Evolutionary conservation across 2,113 vertebrate species (phyloP), one percentile per base, ranked within the genome.

Genomic region (Austrofundulus limnaeus): DNA sequence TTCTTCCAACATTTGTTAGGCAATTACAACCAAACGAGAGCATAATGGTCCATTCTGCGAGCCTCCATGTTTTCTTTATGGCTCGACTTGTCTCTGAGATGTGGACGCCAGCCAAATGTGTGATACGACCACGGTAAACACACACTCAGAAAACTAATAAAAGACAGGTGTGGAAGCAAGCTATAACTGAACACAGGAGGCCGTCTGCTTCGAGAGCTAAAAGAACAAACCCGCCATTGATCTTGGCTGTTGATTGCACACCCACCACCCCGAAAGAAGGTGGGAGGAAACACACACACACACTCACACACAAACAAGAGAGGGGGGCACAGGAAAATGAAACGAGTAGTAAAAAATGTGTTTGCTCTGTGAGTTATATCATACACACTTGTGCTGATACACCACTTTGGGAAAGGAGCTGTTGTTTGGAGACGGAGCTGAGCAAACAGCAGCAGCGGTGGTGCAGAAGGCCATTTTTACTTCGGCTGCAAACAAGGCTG

Each of bases 21-120:
- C 87, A 90, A 90, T 88, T 85, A 82, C 84, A 86, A 71, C 75
- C 83, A 85, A 90, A 89, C 70, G 55, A 85, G 71, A 64, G 76
- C 69, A 67, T 66, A 85, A 88, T 77, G 52, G 61, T 65, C 66
- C 49, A 11, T 77, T 57, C 72, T 60, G 56, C 47, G 37, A 61
- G 65, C 58, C 53, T 20, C 20, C n/a, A 46, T 48, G 51, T 50
- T 68, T 57, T 45, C 73, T 80, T 88, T 79, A 52, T 78, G 60
- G 59, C 70, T 45, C 56, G 19, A 50, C 56, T 43, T 70, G 70
- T 77, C 65, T 66, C 51, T 11, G 46, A 70, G 39, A 72, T 34
- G 1, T 51, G 61, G 59, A 69, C 46, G 19, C 21, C 16, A 45
- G 75, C 81, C 80, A 84, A 76, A 84, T 69, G 70, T 61, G 75